Percentiles rank a stretch among this genome's conserved stretches.
These are phyloP conservation scores for Sarotherodon lohbergeri DNA, from an alignment of 2,113 vertebrate genomes.

Conservation along the genomic window DNA sequence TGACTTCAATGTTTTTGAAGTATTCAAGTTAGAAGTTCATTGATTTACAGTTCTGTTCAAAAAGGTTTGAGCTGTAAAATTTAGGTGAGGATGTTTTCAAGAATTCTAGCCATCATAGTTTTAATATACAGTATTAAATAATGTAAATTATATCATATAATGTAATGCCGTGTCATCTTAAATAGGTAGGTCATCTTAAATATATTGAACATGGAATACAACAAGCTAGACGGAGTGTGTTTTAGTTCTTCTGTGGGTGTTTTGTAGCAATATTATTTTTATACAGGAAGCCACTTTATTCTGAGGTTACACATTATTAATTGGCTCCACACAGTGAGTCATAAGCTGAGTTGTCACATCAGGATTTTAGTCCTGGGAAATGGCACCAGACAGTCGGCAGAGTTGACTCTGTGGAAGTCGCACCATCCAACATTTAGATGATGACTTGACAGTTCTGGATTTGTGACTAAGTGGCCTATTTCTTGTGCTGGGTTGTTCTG, in stretches of 20 bases:
- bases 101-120: not conserved
- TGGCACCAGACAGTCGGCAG: not conserved
- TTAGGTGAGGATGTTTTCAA: not conserved
- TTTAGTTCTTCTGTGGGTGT: not conserved
- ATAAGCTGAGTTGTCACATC: not conserved
- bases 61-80: not conserved
- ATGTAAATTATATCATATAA: not conserved
- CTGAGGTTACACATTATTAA: not conserved
- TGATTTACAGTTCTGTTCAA: not conserved
- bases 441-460: not conserved
- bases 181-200: not conserved
- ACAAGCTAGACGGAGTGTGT: fast-evolving
- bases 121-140: not conserved
- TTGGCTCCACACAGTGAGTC: not conserved
- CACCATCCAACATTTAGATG: not conserved
- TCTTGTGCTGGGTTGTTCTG: not conserved
- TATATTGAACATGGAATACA: not conserved
- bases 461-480: not conserved
- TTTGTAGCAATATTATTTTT: not conserved
- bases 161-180: not conserved
- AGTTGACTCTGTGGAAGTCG: not conserved
- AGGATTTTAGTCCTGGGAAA: not conserved
- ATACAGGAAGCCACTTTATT: not conserved
- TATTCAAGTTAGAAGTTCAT: not conserved
- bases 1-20: not conserved